Percentiles rank a stretch among this genome's conserved stretches.
phyloP scores from a whole-genome alignment of 2,888 invertebrate genomes.

The Serrognathus titanus region DNA sequence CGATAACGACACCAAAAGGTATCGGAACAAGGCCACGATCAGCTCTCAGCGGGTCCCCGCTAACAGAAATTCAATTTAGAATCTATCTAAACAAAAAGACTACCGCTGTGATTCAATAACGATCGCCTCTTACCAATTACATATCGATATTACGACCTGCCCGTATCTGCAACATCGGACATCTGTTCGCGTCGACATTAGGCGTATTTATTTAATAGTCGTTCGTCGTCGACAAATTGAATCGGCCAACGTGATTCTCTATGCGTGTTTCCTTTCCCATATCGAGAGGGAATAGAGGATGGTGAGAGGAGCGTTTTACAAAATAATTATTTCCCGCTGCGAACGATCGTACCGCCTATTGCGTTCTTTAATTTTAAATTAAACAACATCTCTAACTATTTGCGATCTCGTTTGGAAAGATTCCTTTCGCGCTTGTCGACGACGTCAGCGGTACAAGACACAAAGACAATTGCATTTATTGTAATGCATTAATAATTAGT shows the following conservation, averaged over 20 bases:
- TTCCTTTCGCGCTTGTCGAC: no score
- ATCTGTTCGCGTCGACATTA: constrained; percentile 11
- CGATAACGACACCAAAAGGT: constrained; percentile 26
- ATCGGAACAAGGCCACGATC: constrained; percentile 27
- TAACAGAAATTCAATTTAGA: constrained; percentile 42
- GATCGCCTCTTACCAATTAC: constrained; percentile 43
- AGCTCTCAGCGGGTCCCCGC: constrained; percentile 25
- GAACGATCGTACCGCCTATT: background rate
- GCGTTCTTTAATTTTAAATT: background rate
- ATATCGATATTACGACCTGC: constrained; percentile 30
- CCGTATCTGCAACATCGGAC: constrained; percentile 17
- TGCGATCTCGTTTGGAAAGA: background rate
- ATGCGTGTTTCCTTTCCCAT: no score
- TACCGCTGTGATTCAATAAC: constrained; percentile 46
- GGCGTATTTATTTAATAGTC: constrained; percentile 1
- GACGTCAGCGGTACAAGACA: no score
- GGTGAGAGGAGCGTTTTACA: background rate
- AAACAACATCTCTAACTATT: background rate
- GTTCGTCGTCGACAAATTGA: no score
- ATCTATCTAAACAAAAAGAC: constrained; percentile 42
- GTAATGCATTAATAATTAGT: no score
- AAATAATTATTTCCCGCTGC: background rate
- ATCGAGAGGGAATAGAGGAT: background rate
- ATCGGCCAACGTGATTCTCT: no score
- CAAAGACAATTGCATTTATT: no score